Evolutionary conservation across 2,797 vertebrate species (phyloP).

Genomic region (Leptodactylus fallax): DNA sequence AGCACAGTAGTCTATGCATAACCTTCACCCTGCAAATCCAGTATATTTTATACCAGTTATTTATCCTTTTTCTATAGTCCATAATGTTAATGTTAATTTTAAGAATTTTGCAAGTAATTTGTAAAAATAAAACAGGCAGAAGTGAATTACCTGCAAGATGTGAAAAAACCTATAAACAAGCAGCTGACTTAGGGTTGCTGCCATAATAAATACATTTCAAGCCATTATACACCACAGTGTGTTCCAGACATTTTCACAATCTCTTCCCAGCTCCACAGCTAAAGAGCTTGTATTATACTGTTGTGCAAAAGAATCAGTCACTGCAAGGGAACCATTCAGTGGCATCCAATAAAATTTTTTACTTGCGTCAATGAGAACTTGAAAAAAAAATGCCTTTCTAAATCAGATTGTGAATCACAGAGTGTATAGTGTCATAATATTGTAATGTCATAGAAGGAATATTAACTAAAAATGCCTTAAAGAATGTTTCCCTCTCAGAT

Average conservation of each 20-base stretch:
- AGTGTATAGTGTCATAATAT: background rate
- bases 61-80: background rate
- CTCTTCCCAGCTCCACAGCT: background rate
- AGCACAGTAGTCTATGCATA: background rate
- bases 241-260: slow-evolving; percentile 12
- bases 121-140: background rate
- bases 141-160: background rate
- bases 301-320: slow-evolving; percentile 29
- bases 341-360: background rate
- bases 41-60: background rate
- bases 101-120: background rate
- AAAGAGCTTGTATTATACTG: background rate
- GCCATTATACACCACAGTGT: background rate
- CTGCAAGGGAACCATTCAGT: background rate
- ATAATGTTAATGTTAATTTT: slow-evolving; percentile 7
- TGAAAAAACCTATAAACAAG: background rate
- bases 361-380: background rate
- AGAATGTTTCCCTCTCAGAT: background rate
- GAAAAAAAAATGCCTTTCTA: too few relatives aligned
- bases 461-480: background rate
- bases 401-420: background rate
- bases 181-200: background rate
- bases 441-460: background rate
- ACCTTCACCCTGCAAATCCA: background rate
- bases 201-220: slow-evolving; percentile 8